Evolutionary conservation across 2,888 invertebrate genomes (phyloP), one percentile per base, ranked within the genome.

Genomic region (Sphaerophoria rueppellii): DNA sequence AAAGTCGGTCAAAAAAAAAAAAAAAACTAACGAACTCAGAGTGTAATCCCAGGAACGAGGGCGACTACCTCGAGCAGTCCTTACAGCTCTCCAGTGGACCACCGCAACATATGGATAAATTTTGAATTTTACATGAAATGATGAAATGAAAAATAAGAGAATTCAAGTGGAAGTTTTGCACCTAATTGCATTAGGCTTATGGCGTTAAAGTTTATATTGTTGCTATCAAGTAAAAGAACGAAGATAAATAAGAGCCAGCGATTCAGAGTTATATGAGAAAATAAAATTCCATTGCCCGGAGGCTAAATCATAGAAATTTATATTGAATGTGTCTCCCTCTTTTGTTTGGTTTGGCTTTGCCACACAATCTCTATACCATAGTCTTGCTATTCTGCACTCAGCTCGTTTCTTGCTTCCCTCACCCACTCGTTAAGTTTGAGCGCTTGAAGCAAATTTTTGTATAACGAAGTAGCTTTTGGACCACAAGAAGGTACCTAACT

Each of bases 231-330:
- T n/a, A n/a, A 40, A 9, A 40, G 69, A 60, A 70, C 50, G 32
- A 55, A 48, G 72, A 73, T 82, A 73, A 35, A 73, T 73, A 78
- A 69, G 24, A 24, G n/a, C 71, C 57, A 58, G 58, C 70, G 35
- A 35, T 50, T 35, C 35, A 50, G 48, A 34, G 63, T 79, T 75
- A 71, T 78, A 57, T 54, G 72, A 57, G 24, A 69, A 60, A 76
- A 77, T 73, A 77, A 77, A 65, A 73, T 85, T 81, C 85, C 72
- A 77, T 80, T 52, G 77, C 73, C 77, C 58, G 37, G 70, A 80
- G 85, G 81, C 77, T 71, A 85, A 81, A 85, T 77, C 76, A 80
- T 85, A 81, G 81, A 81, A 77, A 74, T 75, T 32, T 70, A 34
- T 71, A 65, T 67, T 43, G 67, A 60, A 40, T 67, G 37, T 16